Evolutionary conservation across 1,140 invertebrate species (phyloP).

Genomic region (Drosophila pectinifera): DNA sequence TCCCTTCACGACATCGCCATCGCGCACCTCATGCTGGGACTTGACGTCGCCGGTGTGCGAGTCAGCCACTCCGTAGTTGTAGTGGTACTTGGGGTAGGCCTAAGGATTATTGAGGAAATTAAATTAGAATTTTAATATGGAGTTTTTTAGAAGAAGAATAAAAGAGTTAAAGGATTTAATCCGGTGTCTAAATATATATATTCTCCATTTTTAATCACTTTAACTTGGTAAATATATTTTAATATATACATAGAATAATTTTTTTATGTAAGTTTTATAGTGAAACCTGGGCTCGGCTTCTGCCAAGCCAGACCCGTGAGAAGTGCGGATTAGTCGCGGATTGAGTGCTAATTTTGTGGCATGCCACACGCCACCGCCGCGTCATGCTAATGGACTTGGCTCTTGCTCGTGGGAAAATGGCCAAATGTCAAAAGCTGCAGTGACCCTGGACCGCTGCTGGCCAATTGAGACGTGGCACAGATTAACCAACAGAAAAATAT

Average conservation of each 20-base stretch:
- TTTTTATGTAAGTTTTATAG: conserved; percentile 70
- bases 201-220: no score
- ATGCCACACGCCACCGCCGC: conserved; percentile 62
- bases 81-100: conserved; percentile 86
- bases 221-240: no score
- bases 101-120: conserved; percentile 31
- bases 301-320: conserved; percentile 7
- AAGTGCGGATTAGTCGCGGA: conserved; percentile 30
- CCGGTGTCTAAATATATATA: no score
- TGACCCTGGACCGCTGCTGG: conserved; percentile 45
- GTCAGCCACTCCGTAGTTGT: conserved; percentile 86
- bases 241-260: no score
- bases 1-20: conserved; percentile 87
- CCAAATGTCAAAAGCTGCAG: conserved; percentile 60
- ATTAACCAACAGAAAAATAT: not conserved
- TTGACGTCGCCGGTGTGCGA: conserved; percentile 88
- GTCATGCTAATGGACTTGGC: conserved; percentile 51
- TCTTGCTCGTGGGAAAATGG: conserved; percentile 57
- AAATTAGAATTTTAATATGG: not conserved
- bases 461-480: conserved; percentile 12
- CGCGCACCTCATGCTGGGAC: conserved; percentile 87
- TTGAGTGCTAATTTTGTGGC: conserved; percentile 58
- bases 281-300: conserved; percentile 86
- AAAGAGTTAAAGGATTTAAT: no score
- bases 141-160: no score